Base-by-base conservation (phyloP, 2,888 invertebrate genomes). In the Scaptomyza caliginosa region DNA sequence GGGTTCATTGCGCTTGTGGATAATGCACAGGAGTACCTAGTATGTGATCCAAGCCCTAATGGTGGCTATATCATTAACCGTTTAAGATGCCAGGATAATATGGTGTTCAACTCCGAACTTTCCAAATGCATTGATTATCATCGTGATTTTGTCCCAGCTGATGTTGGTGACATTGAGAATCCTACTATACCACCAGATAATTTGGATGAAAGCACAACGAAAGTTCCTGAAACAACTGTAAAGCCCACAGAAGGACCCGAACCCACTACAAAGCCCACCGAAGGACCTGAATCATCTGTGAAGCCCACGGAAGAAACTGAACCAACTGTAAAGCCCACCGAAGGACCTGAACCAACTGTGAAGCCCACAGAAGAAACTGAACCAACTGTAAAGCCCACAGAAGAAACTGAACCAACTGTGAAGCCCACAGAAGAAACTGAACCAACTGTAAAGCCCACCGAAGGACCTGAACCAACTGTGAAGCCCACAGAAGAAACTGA, bases 141-240 rank as follows among this genome's bases (percentile, higher is more conserved):
- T 3, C 24, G 36, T 6, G 43, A 48, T 24, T 16, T 38, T 19
- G n/a, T 24, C 13, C 21, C 42, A 42, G 58, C 43, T n/a, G 75
- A 77, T 1, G 66, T 59, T n/a, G 50, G 77, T 19, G 83, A 87
- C 36, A 77, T 80, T 38, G 76, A 78, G 56, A 80, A 67, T 23
- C 83, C 88, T 0, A 86, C 77, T 5, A 48, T 77, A 34, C 78
- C 87, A 13, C 71, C 56, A 4, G 58, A 40, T 2, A 54, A 50
- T 21, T 7, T 51, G 7, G 67, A 74, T 11, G 75, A 65, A 0
- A 65, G 55, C 13, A 45, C 67, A 2, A 17, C n/a, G 6, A 0
- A 5, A 0, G 13, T 8, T 2, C 38, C 19, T 36, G 36, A 16
- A n/a, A n/a, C n/a, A n/a, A 17, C 16, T 3, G 3, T 10, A 4